Conservation (phyloP, 2,888 invertebrate species). For the Thysanoteuthis rhombus region DNA sequence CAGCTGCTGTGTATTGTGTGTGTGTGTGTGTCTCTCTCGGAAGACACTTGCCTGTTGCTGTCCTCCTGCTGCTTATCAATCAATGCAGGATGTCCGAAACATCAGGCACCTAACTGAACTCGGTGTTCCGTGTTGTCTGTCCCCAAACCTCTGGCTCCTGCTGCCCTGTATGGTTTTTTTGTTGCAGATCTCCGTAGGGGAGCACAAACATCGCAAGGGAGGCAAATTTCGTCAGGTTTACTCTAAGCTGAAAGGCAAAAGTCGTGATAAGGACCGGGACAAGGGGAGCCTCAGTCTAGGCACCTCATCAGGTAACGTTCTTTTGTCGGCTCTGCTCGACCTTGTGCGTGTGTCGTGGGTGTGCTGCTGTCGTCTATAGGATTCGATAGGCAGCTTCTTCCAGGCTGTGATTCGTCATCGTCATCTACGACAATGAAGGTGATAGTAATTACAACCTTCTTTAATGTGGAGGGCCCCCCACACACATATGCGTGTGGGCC, state of each 20-base stretch:
- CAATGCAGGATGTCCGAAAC: neutral
- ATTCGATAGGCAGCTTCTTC: neutral
- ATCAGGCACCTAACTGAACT: neutral
- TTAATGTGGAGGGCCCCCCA: too few species aligned
- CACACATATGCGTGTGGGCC: too few species aligned
- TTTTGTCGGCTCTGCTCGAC: neutral
- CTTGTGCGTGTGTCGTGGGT: neutral
- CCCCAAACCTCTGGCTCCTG: neutral
- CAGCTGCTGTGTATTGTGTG: too few species aligned
- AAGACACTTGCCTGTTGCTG: neutral
- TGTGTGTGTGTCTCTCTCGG: neutral
- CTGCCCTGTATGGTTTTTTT: constrained; percentile 12
- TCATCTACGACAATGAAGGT: neutral
- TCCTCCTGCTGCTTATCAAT: neutral
- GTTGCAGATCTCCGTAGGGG: constrained; percentile 34
- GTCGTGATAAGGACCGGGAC: constrained; percentile 34
- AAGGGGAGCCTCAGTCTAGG: neutral
- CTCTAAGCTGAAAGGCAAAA: constrained; percentile 55
- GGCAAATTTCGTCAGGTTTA: constrained; percentile 62
- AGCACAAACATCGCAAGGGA: constrained; percentile 52
- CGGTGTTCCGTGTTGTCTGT: neutral
- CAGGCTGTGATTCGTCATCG: neutral
- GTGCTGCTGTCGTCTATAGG: neutral
- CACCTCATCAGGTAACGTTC: neutral
- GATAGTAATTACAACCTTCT: neutral